A percentile compares a stretch with the other conserved stretches of the same genome.
Evolutionary conservation across 2,113 vertebrate species (phyloP).

Genomic region (Hylia prasina): DNA sequence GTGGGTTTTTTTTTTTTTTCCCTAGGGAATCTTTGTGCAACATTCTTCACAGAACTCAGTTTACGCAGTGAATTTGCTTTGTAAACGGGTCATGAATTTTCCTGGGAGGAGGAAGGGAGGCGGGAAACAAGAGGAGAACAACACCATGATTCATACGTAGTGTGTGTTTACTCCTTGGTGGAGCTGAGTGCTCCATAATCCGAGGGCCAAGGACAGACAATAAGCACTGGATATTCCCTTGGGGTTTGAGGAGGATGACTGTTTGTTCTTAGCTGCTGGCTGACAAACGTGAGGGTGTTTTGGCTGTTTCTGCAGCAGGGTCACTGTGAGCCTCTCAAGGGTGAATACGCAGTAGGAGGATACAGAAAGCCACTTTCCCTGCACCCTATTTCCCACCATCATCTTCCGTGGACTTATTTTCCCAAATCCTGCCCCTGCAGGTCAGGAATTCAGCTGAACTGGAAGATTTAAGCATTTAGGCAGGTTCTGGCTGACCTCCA

Average conservation of each 20-base stretch:
- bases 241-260: neutral
- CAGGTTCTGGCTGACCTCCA: neutral
- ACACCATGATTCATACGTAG: neutral
- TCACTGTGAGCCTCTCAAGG: neutral
- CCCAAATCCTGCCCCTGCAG: neutral
- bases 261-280: neutral
- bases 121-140: neutral
- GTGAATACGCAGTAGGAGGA: fast-evolving
- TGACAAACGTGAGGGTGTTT: neutral
- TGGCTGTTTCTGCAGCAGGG: neutral
- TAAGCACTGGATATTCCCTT: neutral
- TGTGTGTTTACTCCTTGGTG: neutral
- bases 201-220: neutral
- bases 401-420: neutral
- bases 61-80: neutral
- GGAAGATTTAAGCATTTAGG: neutral
- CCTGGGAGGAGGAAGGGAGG: neutral
- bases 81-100: neutral
- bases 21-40: neutral
- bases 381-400: neutral
- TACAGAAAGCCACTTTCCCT: neutral
- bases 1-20: neutral
- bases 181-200: neutral
- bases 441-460: neutral
- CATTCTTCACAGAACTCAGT: neutral